Evolutionary conservation across 2,888 invertebrate species (phyloP).

Genomic region (Deilephila porcellus): DNA sequence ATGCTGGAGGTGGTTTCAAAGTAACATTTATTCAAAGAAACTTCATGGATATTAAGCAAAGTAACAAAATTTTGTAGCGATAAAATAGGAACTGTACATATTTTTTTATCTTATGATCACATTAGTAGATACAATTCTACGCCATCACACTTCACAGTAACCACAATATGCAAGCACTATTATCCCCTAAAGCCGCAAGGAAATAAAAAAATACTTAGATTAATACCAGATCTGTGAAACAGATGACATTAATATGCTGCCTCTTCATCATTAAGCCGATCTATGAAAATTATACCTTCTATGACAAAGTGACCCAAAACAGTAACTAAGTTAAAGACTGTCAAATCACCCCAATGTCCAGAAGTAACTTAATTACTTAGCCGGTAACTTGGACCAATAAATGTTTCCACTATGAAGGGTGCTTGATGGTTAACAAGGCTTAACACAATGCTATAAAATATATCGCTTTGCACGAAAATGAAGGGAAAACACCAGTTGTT

Average conservation of each 20-base stretch:
- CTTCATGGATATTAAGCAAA: too few species aligned
- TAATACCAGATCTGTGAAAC: background rate
- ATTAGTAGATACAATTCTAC: too few species aligned
- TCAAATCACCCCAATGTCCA: conserved; percentile 72
- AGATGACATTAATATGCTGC: background rate
- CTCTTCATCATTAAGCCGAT: background rate
- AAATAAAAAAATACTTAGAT: too few species aligned
- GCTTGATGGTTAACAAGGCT: conserved; percentile 11
- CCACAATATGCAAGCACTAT: too few species aligned
- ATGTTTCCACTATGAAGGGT: conserved; percentile 28
- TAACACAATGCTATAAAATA: conserved; percentile 26
- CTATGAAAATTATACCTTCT: background rate
- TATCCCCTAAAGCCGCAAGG: too few species aligned
- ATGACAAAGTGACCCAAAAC: conserved; percentile 52
- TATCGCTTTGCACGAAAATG: background rate
- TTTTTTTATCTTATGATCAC: too few species aligned
- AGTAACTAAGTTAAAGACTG: conserved; percentile 59
- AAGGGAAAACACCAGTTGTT: background rate
- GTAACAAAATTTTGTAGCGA: background rate
- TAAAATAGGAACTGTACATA: too few species aligned
- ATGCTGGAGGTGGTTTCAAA: too few species aligned
- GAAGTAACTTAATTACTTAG: conserved; percentile 76
- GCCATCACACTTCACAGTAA: too few species aligned
- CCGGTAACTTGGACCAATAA: conserved; percentile 58
- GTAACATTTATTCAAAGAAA: too few species aligned